Conservation (phyloP, 2,113 vertebrate species). For the Sisor rabdophorus region DNA sequence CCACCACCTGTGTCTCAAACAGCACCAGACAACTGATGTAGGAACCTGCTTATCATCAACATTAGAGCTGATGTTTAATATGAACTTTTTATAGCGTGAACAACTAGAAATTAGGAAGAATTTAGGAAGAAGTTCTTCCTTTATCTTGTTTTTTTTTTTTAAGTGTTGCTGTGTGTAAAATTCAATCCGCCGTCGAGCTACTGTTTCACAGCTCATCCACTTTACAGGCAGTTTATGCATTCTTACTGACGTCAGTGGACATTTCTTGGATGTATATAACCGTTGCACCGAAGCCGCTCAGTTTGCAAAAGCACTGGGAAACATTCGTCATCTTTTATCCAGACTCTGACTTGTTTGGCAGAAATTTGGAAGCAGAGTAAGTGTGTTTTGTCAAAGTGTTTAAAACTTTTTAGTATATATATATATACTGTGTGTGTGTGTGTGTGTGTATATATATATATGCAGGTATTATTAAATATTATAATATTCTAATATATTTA, state of each 20-base stretch:
- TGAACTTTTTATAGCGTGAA: background rate
- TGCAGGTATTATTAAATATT: too few relatives aligned
- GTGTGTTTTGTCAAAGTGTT: slow-evolving; percentile 28
- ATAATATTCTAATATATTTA: too few relatives aligned
- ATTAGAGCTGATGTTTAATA: background rate
- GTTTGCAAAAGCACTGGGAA: slow-evolving; percentile 54
- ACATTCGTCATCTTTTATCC: slow-evolving; percentile 43
- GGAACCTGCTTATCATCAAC: background rate
- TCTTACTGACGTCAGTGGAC: slow-evolving; percentile 78
- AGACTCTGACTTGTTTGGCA: slow-evolving; percentile 38
- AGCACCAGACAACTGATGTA: background rate
- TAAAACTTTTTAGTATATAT: background rate
- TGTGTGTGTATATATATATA: too few relatives aligned
- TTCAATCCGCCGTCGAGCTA: slow-evolving; percentile 33
- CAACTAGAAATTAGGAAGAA: background rate
- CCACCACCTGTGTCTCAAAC: background rate
- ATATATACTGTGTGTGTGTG: too few relatives aligned
- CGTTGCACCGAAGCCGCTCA: slow-evolving; percentile 47
- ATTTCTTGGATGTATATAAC: slow-evolving; percentile 75
- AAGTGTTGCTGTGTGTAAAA: slow-evolving; percentile 12
- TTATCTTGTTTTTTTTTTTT: background rate
- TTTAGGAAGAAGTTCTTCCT: background rate
- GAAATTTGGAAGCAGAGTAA: slow-evolving; percentile 54
- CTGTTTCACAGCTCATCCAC: slow-evolving; percentile 54
- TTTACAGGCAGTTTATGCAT: slow-evolving; percentile 65